A percentile compares a stretch with the other conserved stretches of the same genome.
These are phyloP conservation scores for Acronicta aceris DNA, from an alignment of 2,888 invertebrate species.

Conservation along the genomic window DNA sequence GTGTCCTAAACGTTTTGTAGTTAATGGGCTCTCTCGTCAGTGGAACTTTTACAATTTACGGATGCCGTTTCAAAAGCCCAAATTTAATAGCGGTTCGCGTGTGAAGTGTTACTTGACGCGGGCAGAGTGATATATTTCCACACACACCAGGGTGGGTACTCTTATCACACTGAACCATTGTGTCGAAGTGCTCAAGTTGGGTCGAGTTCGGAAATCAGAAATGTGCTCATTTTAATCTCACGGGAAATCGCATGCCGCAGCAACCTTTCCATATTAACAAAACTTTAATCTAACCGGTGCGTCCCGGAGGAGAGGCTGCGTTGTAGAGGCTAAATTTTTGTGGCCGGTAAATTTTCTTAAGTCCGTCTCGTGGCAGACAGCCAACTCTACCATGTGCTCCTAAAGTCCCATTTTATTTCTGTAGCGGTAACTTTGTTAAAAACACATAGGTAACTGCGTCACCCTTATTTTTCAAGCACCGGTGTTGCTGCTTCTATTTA, in stretches of 20 bases:
- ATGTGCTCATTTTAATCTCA: constrained; percentile 70
- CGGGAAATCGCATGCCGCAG: constrained; percentile 74
- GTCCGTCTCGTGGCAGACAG: constrained; percentile 76
- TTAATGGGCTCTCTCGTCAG: constrained; percentile 58
- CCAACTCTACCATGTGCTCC: constrained; percentile 76
- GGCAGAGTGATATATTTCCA: constrained; percentile 52
- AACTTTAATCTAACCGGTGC: constrained; percentile 78
- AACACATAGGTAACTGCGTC: constrained; percentile 56
- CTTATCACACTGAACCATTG: constrained; percentile 64
- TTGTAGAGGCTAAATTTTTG: constrained; percentile 75
- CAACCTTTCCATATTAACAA: constrained; percentile 79
- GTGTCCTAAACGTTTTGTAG: constrained; percentile 29
- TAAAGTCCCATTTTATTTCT: constrained; percentile 71
- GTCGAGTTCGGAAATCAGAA: constrained; percentile 65
- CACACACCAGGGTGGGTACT: constrained; percentile 54
- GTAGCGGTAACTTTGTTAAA: constrained; percentile 67
- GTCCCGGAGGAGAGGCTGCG: constrained; percentile 64
- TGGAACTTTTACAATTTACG: constrained; percentile 63
- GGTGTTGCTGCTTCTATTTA: constrained; percentile 54
- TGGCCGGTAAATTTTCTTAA: constrained; percentile 82
- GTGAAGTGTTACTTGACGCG: constrained; percentile 43
- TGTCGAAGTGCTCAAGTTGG: constrained; percentile 58
- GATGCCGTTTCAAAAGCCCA: constrained; percentile 58
- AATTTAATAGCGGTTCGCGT: constrained; percentile 62
- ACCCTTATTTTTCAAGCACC: constrained; percentile 50